A percentile compares a stretch with the other conserved stretches of the same genome.
These are phyloP conservation scores for Achatina immaculata DNA, from an alignment of 1,140 invertebrate genomes.

Conservation along the genomic window DNA sequence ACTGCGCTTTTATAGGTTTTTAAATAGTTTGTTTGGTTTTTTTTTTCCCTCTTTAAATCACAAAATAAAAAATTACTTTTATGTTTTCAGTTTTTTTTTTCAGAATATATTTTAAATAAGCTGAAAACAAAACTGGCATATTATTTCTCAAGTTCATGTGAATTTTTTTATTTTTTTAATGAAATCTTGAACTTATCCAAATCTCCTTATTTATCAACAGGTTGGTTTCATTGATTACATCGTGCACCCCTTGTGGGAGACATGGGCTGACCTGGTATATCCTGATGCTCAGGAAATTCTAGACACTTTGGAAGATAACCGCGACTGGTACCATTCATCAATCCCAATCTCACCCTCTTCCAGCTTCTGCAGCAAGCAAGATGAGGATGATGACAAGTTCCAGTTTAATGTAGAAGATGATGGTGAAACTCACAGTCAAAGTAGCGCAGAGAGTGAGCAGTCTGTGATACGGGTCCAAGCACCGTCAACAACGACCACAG, in stretches of 20 bases:
- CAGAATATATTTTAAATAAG: no score
- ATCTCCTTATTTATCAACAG: conserved; percentile 70
- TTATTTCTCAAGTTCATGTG: no score
- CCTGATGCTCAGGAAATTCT: conserved; percentile 98
- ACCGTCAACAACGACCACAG: not conserved
- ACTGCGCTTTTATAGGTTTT: no score
- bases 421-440: conserved; percentile 39
- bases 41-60: no score
- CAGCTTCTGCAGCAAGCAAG: conserved; percentile 59
- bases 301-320: conserved; percentile 97
- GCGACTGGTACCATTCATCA: conserved; percentile 91
- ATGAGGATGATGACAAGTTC: conserved; percentile 59
- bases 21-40: no score
- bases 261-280: conserved; percentile 98
- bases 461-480: conserved; percentile 29
- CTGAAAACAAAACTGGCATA: no score
- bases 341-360: conserved; percentile 75
- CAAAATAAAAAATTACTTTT: no score
- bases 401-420: conserved; percentile 63
- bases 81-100: no score
- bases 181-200: not conserved
- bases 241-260: conserved; percentile 98
- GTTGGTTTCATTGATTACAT: conserved; percentile 99
- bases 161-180: no score
- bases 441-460: conserved; percentile 43